Conservation (phyloP, 2,797 vertebrate genomes). For the Dendrocincla fuliginosa region DNA sequence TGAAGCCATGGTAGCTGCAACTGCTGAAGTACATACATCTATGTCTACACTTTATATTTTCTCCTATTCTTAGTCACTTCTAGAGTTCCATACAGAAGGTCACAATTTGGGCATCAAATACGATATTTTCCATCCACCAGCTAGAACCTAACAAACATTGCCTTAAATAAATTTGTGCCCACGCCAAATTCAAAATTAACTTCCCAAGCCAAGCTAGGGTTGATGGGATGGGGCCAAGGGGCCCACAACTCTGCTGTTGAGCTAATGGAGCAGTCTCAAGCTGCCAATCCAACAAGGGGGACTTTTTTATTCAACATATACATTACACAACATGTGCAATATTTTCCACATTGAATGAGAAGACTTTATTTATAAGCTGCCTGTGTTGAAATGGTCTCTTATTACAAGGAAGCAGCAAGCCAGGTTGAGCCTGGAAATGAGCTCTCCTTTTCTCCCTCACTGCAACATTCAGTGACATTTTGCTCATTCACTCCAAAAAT, state of each 20-base stretch:
- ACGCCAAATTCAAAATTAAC: conserved; percentile 69
- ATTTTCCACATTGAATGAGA: conserved; percentile 69
- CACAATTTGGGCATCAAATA: conserved; percentile 54
- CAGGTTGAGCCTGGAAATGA: conserved; percentile 66
- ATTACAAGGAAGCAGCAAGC: conserved; percentile 60
- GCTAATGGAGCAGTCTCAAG: conserved; percentile 58
- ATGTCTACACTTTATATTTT: background rate
- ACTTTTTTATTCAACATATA: conserved; percentile 65
- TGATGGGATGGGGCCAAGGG: conserved; percentile 52
- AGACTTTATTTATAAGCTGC: conserved; percentile 72
- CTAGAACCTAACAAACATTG: conserved; percentile 54
- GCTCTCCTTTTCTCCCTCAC: conserved; percentile 58
- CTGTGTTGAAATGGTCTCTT: conserved; percentile 62
- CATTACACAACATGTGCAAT: conserved; percentile 64
- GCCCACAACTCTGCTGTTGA: conserved; percentile 55
- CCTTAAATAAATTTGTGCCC: conserved; percentile 62
- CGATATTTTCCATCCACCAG: conserved; percentile 44
- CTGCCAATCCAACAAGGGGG: conserved; percentile 58
- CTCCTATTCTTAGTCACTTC: background rate
- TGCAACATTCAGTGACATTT: conserved; percentile 31
- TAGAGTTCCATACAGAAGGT: conserved; percentile 32
- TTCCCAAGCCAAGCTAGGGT: conserved; percentile 42
- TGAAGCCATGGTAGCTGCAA: background rate
- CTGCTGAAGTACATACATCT: background rate
- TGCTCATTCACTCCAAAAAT: conserved; percentile 55